Conservation (phyloP, 2,797 vertebrate genomes). For the Microchirus variegatus region DNA sequence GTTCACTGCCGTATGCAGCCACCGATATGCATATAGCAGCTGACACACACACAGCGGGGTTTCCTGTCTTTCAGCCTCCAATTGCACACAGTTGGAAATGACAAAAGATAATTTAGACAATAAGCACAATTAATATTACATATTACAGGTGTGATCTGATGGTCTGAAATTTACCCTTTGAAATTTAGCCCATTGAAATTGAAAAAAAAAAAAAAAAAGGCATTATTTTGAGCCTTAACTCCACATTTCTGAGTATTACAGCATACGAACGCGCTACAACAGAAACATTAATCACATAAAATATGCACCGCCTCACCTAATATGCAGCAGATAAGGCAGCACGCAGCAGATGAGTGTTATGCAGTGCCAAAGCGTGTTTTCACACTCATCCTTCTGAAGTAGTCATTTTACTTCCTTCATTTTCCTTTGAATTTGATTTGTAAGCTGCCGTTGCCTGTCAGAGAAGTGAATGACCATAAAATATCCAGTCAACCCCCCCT, state of each 20-base stretch:
- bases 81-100: no score
- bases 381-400: conserved; percentile 60
- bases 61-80: no score
- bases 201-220: not conserved
- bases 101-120: no score
- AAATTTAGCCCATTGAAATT: not conserved
- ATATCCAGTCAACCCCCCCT: conserved; percentile 53
- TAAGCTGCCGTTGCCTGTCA: conserved; percentile 65
- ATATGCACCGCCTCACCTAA: conserved; percentile 11
- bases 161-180: not conserved
- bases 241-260: conserved; percentile 12
- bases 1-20: no score
- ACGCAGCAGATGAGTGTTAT: conserved; percentile 41
- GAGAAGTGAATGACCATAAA: conserved; percentile 74
- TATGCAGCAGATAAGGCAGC: conserved; percentile 16
- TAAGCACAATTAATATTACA: no score
- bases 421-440: conserved; percentile 72
- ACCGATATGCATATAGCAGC: no score
- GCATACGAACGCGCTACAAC: conserved; percentile 19
- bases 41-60: no score
- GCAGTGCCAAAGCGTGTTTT: conserved; percentile 35
- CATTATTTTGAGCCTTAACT: not conserved
- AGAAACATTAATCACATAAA: conserved; percentile 23
- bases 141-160: no score
- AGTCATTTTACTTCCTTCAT: conserved; percentile 56